Base-by-base conservation (phyloP, 2,113 vertebrate species). In the Rhodinocichla rosea region DNA sequence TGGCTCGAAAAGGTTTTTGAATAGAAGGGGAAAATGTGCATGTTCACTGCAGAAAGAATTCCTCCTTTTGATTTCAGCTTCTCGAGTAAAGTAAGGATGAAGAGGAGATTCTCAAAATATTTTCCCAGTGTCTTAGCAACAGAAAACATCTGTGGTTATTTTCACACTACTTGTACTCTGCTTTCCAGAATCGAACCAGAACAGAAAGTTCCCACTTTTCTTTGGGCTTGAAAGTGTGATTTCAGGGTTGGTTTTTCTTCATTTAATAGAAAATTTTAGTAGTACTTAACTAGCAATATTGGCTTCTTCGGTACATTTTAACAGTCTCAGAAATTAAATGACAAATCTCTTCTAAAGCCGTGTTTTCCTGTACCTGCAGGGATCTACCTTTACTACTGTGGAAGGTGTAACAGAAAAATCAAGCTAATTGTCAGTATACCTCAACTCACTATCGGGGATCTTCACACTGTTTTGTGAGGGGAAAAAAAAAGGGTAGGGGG, bases 21-120 rank as follows among this genome's bases (percentile, higher is more conserved):
- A 91, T 47, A 37, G 56, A 87, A 82, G 20, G 26, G 55, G 53
- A 73, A 94, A 92, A 95, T 82, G 70, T 82, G 62, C 52, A 64
- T 81, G 89, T 79, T 83, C 74, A 26, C 40, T 60, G 37, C 23
- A 52, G 33, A 87, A 94, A 92, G 89, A 63, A 92, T 87, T 87
- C n/a, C 32, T 92, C 33, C 68, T 92, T 94, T 87, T 87, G 49
- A 81, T 76, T 90, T 88, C 49, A 1, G 1, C 16, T 94, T 65
- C 40, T n/a, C 23, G 32, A 83, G 26, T 32, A 84, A 92, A 83
- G 39, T 33, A 80, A 84, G 28, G 57, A 77, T 64, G 37, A 82
- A 56, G 57, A 82, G 28, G 7, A 94, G 30, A 89, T 76, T 84
- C 37, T 64, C 60, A 62, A 73, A 93, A 95, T 92, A 63, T 50